Conservation (phyloP, 2,888 invertebrate genomes). For the Andrena minutula region DNA sequence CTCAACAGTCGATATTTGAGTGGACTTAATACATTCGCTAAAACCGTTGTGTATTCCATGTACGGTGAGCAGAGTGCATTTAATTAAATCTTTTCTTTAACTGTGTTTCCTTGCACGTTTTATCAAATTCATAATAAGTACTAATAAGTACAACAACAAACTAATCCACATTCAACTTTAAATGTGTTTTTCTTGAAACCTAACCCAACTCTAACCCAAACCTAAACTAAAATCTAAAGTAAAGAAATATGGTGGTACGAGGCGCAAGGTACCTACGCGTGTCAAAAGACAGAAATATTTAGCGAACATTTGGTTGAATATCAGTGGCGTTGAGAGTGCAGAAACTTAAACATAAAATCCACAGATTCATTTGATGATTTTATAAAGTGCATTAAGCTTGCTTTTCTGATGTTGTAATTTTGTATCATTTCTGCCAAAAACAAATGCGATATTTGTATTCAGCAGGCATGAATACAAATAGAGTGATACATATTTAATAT, state of each 20-base stretch:
- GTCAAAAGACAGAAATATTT: background rate
- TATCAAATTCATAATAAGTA: background rate
- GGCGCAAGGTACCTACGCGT: too few relatives aligned
- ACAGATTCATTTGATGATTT: too few relatives aligned
- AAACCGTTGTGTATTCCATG: background rate
- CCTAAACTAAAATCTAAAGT: background rate
- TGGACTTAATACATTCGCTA: background rate
- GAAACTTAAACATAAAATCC: too few relatives aligned
- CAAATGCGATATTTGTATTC: too few relatives aligned
- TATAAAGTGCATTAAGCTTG: too few relatives aligned
- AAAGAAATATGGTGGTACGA: background rate
- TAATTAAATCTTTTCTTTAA: background rate
- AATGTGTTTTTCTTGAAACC: too few relatives aligned
- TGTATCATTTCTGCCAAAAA: too few relatives aligned
- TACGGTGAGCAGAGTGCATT: slow-evolving; percentile 7
- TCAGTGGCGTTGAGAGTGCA: too few relatives aligned
- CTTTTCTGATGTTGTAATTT: too few relatives aligned
- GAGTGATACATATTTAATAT: too few relatives aligned
- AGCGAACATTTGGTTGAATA: background rate
- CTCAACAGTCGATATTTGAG: background rate
- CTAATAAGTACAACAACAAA: background rate
- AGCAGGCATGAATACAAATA: too few relatives aligned
- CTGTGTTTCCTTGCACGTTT: background rate
- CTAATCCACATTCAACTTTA: background rate
- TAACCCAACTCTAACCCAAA: too few relatives aligned